These are phyloP conservation scores for Nebria ingens DNA, from an alignment of 1,140 invertebrate species.

Conservation along the genomic window DNA sequence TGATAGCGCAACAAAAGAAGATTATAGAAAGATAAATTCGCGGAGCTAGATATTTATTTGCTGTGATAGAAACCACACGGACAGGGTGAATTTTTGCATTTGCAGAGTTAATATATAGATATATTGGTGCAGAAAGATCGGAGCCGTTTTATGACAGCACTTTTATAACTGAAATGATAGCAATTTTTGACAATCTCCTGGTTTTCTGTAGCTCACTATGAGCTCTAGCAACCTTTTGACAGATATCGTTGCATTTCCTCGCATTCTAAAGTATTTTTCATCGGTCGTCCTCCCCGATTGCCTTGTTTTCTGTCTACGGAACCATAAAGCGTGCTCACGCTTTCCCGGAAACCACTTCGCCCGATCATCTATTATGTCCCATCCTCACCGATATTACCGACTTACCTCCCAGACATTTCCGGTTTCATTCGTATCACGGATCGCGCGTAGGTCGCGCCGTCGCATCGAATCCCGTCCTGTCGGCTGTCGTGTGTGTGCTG, in stretches of 20 bases:
- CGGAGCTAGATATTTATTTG: too few species aligned
- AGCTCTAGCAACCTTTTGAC: too few species aligned
- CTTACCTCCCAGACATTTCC: background rate
- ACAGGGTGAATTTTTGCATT: too few species aligned
- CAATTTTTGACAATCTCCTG: background rate
- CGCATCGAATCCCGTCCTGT: background rate
- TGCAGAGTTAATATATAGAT: too few species aligned
- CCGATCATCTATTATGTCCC: background rate
- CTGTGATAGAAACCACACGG: too few species aligned
- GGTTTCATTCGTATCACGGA: background rate
- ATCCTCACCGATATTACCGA: background rate
- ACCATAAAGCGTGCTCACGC: background rate
- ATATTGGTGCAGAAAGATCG: too few species aligned
- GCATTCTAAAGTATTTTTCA: background rate
- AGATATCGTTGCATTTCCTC: background rate
- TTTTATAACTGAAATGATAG: background rate
- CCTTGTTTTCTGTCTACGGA: constrained; percentile 2
- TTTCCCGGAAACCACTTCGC: background rate
- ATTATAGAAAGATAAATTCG: too few species aligned
- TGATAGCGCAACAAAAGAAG: too few species aligned
- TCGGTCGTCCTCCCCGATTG: background rate
- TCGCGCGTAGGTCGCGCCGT: too few species aligned
- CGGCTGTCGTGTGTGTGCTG: background rate
- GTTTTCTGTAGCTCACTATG: too few species aligned
- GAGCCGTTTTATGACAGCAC: background rate